Evolutionary conservation across 2,113 vertebrate genomes (phyloP), one percentile per base, ranked within the genome.

Genomic region (Grallaria varia): DNA sequence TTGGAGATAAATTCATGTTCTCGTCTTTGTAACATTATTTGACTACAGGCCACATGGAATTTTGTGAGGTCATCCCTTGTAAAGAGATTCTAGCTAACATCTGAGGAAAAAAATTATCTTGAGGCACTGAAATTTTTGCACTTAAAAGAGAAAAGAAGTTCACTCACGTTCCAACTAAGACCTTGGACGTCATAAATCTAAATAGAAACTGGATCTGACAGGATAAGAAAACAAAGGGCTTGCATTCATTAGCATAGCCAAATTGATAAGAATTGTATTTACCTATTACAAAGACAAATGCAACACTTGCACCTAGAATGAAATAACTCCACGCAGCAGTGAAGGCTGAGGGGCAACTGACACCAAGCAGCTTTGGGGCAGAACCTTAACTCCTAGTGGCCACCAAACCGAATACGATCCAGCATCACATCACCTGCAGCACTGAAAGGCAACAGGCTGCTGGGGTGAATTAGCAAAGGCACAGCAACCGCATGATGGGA

Each of bases 21-120:
- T 93, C 40, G 87, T 84, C 75, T 93, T 79, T 85, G 63, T 71
- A 95, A 69, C 53, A 85, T 66, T 82, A 76, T 82, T 83, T 91
- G 72, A 86, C 71, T 77, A 30, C 63, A 88, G 33, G 52, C 33
- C 52, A 91, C 39, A 67, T 25, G 59, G 67, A 93, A 91, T 83
- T 87, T 50, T 87, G 55, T 63, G 78, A 94, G 50, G 60, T 83
- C 91, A 91, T 89, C 49, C 66, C 55, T 74, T 83, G 67, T 33
- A 76, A 94, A 95, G 67, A 50, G 42, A 94, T 85, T 87, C n/a
- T 23, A 3, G 42, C 21, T 85, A 94, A 53, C 5, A 89, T 82
- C 42, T 69, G 40, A 73, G 14, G 27, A 15, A 25, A 72, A 74
- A 67, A 35, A 13, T 35, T n/a, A 76, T 14, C 50, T 5, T 73